Base-by-base conservation (phyloP, 1,140 invertebrate genomes). In the Kradibia gibbosae region DNA sequence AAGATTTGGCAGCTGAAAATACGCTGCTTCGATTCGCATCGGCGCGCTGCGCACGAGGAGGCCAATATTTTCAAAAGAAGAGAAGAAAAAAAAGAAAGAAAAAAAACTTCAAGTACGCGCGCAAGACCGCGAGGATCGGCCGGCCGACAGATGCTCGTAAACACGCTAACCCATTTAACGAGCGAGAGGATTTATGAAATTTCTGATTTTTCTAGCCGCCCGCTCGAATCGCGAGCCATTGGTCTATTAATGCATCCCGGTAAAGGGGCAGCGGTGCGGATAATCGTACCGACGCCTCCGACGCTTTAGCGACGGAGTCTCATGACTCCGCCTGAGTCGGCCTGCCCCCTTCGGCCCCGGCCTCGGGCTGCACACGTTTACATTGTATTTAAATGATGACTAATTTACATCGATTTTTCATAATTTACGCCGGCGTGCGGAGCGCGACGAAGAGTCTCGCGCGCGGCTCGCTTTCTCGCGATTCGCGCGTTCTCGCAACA, bases 1-100 rank as follows among this genome's bases (percentile, higher is more conserved):
- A 67, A 36, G 62, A 67, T 67, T 67, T 67, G 62, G 62, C 62
- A 67, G 62, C 62, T 67, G 34, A 67, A 67, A 67, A 67, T 67
- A 67, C 39, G 62, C 39, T 20, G 62, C 62, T 39, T 67, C 34
- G 34, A 67, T 67, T 67, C 11, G 17, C 62, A 67, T 39, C 8
- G 34, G 20, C 34, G 3, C n/a, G 3, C 34, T 67, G n/a, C 62
- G 62, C 7, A 39, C 20, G 17, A 53, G 20, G 50, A 5, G 50
- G n/a, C n/a, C n/a, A 39, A 39, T 67, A 65, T 65, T 65, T 65
- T 65, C 22, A 67, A 67, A 22, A 67, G n/a, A n/a, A n/a, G n/a
- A n/a, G n/a, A n/a, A n/a, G 15, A 53, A 11, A 53, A 53, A 53
- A 67, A 67, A 39, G n/a, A n/a, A n/a, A n/a, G 15, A 53, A 11